Conservation (phyloP, 2,797 vertebrate genomes). For the Cryptoblepharus egeriae region DNA sequence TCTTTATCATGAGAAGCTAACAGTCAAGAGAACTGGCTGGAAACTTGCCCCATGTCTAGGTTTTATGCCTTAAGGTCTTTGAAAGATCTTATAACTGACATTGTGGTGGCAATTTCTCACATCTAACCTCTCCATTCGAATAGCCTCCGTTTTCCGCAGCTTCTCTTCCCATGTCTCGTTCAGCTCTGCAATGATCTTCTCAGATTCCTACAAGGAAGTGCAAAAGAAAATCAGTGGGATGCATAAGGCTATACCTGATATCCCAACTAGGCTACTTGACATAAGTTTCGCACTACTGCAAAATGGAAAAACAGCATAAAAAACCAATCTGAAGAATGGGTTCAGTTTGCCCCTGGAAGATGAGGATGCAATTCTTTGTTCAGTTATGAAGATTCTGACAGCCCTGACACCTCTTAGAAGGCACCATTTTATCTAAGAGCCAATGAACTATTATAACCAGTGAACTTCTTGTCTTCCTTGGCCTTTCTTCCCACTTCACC, state of each 20-base stretch:
- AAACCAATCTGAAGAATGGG: background rate
- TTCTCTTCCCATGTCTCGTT: constrained; percentile 99
- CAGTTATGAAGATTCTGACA: background rate
- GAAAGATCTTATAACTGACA: background rate
- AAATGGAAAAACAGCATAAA: background rate
- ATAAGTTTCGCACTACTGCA: background rate
- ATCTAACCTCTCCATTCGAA: constrained; percentile 97
- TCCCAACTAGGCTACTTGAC: background rate
- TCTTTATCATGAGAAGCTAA: background rate
- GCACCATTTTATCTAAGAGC: too few relatives aligned
- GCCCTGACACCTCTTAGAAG: background rate
- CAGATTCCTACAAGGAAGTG: constrained; percentile 87
- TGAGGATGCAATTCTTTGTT: too few relatives aligned
- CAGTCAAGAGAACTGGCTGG: background rate
- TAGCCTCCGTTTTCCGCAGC: constrained; percentile 95
- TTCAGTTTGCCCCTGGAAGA: background rate
- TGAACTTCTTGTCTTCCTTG: too few relatives aligned
- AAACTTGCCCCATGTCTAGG: background rate
- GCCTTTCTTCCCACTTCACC: too few relatives aligned
- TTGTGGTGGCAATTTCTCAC: background rate
- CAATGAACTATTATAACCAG: too few relatives aligned
- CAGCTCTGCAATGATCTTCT: constrained; percentile 99
- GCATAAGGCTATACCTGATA: background rate
- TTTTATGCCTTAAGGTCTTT: background rate
- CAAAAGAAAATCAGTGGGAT: background rate